phyloP scores from a whole-genome alignment of 2,797 vertebrate genomes.

The Graptemys geographica region DNA sequence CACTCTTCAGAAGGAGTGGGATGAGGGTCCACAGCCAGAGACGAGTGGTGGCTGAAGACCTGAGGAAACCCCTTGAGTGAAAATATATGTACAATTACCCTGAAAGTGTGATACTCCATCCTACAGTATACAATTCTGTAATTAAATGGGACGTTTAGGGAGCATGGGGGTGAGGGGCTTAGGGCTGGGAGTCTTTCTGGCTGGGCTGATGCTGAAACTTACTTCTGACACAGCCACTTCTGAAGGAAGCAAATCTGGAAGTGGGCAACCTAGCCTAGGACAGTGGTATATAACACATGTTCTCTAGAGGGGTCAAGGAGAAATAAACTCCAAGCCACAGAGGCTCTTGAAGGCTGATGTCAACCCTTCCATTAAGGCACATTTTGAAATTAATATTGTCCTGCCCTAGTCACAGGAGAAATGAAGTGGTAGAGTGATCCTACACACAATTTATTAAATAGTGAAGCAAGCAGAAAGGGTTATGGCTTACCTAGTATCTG shows the following conservation, averaged over 20 bases:
- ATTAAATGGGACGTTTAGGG: background rate
- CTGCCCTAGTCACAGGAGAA: background rate
- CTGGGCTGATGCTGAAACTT: background rate
- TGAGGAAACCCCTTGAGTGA: background rate
- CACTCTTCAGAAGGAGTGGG: background rate
- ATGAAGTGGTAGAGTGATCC: background rate
- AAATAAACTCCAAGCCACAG: slow-evolving; percentile 32
- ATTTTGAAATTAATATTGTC: slow-evolving; percentile 7
- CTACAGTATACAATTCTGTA: background rate
- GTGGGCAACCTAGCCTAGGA: slow-evolving; percentile 30
- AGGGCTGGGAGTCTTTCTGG: background rate
- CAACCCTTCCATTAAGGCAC: background rate
- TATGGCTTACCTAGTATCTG: background rate
- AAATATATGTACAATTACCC: background rate
- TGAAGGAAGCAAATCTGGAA: slow-evolving; percentile 20
- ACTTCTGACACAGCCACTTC: background rate
- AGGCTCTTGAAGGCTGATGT: slow-evolving; percentile 1
- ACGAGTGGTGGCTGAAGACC: background rate
- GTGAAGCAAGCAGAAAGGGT: background rate
- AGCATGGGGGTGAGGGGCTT: background rate
- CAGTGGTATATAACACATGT: background rate
- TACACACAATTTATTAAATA: background rate
- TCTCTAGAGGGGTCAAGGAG: slow-evolving; percentile 49
- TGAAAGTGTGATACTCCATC: background rate
- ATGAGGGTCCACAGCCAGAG: background rate